Conservation (phyloP, 1,140 invertebrate species). For the Palaemon carinicauda region DNA sequence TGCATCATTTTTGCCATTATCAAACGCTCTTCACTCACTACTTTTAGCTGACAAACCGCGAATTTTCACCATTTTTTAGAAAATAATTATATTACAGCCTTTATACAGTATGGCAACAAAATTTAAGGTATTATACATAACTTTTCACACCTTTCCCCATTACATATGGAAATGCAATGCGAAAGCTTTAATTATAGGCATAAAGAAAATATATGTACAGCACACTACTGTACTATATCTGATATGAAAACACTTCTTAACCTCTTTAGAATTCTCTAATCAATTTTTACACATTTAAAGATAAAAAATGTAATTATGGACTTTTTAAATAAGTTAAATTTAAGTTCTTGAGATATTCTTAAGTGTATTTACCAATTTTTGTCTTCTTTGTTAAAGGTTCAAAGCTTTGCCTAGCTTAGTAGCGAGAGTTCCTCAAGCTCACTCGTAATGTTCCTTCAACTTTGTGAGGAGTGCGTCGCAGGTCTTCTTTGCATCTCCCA, state of each 20-base stretch:
- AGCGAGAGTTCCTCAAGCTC: neutral
- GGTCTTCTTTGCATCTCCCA: constrained; percentile 92
- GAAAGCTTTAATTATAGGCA: no score
- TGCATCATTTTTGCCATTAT: constrained; percentile 25
- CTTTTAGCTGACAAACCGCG: neutral
- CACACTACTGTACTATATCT: no score
- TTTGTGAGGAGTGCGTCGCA: constrained; percentile 81
- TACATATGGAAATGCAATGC: neutral
- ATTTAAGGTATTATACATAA: neutral
- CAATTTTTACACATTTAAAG: no score
- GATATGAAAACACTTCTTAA: no score
- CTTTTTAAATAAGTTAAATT: no score
- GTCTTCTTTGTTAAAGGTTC: neutral
- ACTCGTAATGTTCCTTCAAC: constrained; percentile 70
- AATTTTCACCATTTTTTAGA: neutral
- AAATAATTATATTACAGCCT: constrained; percentile 11
- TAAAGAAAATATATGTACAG: no score
- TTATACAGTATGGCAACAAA: neutral
- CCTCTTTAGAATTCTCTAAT: no score
- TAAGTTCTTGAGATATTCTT: no score
- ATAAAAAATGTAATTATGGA: no score
- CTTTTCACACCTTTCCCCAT: neutral
- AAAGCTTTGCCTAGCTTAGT: neutral
- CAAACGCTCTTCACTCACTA: neutral
- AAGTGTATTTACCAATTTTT: neutral